Conservation (phyloP, 2,888 invertebrate genomes). For the Caenorhabditis sulstoni region DNA sequence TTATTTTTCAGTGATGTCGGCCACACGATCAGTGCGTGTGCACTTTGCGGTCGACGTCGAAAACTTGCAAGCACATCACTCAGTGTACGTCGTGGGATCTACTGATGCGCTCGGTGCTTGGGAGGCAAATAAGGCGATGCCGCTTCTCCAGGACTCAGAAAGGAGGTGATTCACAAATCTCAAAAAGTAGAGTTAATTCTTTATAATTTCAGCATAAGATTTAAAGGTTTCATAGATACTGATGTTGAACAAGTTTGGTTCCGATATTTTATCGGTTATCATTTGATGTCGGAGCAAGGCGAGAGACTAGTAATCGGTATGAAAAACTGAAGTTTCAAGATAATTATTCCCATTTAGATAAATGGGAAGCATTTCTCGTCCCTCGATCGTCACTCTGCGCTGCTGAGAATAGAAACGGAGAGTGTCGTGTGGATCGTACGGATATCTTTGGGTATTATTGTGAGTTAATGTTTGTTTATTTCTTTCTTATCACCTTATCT, state of each 20-base stretch:
- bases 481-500: background rate
- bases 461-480: slow-evolving; percentile 23
- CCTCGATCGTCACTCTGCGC: slow-evolving; percentile 59
- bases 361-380: slow-evolving; percentile 65
- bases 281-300: slow-evolving; percentile 71
- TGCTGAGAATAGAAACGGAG: slow-evolving; percentile 61
- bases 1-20: slow-evolving; percentile 57
- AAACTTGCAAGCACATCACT: slow-evolving; percentile 66
- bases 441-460: slow-evolving; percentile 71
- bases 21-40: slow-evolving; percentile 64
- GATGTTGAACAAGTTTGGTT: slow-evolving; percentile 70
- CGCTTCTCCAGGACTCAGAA: slow-evolving; percentile 63
- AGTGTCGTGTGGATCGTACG: slow-evolving; percentile 60
- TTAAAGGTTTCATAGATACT: slow-evolving; percentile 71
- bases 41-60: slow-evolving; percentile 76
- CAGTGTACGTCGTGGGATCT: slow-evolving; percentile 76
- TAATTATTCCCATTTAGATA: slow-evolving; percentile 18
- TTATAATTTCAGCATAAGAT: slow-evolving; percentile 66
- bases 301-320: slow-evolving; percentile 60
- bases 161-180: slow-evolving; percentile 21
- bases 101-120: slow-evolving; percentile 72
- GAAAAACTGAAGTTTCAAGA: too few species aligned
- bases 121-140: slow-evolving; percentile 72
- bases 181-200: too few species aligned
- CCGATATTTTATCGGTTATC: slow-evolving; percentile 79